A percentile compares a stretch with the other conserved stretches of the same genome.
Conservation (phyloP, 2,888 invertebrate genomes). For the Phragmatobia fuliginosa region DNA sequence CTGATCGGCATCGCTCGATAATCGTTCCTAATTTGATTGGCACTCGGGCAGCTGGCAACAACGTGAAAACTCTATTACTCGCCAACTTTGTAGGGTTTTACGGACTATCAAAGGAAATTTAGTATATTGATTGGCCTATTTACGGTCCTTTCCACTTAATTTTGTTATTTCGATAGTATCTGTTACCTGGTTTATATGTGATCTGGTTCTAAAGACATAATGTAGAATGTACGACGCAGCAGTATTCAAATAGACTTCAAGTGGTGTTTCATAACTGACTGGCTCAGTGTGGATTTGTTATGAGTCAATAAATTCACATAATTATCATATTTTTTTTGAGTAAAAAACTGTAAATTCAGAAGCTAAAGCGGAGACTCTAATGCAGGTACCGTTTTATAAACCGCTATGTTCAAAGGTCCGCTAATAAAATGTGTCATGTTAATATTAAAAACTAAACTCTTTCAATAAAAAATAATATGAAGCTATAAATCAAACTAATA, state of each 20-base stretch:
- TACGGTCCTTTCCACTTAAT: constrained; percentile 40
- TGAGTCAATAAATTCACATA: not conserved
- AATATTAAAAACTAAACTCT: not conserved
- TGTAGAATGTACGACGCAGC: too few relatives aligned
- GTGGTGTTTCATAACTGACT: not conserved
- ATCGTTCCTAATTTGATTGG: constrained; percentile 83
- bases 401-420: constrained; percentile 12
- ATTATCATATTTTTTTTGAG: not conserved
- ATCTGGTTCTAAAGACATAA: not conserved
- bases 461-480: constrained; percentile 4
- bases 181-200: constrained; percentile 14
- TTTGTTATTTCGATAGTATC: constrained; percentile 26
- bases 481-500: constrained; percentile 13
- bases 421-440: constrained; percentile 5
- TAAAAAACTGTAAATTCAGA: constrained; percentile 2
- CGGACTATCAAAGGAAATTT: constrained; percentile 62
- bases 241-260: too few relatives aligned
- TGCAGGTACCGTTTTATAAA: constrained; percentile 1
- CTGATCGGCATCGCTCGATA: constrained; percentile 67
- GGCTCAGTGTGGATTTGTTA: not conserved
- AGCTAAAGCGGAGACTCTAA: not conserved
- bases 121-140: constrained; percentile 66
- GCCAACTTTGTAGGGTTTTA: constrained; percentile 68
- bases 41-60: constrained; percentile 76
- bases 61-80: constrained; percentile 77